Evolutionary conservation across 2,113 vertebrate species (phyloP), one percentile per base, ranked within the genome.

Genomic region (Atlantisia rogersi): DNA sequence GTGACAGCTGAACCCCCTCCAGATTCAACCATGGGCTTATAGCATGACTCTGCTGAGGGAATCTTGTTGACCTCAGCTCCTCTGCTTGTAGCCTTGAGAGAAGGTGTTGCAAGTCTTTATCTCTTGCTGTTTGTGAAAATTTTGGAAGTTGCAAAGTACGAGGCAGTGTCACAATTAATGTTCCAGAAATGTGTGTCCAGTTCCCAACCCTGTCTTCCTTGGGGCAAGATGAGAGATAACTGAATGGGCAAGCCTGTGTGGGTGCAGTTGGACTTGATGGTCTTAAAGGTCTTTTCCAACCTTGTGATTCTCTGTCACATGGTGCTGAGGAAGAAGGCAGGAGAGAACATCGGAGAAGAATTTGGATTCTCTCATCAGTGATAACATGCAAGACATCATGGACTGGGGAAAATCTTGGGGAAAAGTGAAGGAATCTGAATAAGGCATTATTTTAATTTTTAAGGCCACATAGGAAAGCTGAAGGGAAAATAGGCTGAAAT

Each of bases 401-500:
- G 44, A 78, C 68, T 87, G 78, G 42, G 48, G 79, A 90, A 88
- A 91, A 64, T 83, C 53, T 32, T 90, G 60, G 18, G 29, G 50
- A 58, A 75, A 82, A 31, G 80, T 2, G 7, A 77, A 59, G 58
- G 64, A 88, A 68, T 53, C 32, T 1, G 7, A 84, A 88, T 0
- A 0, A 93, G 69, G 50, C 14, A 44, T 44, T 3, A 0, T n/a
- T 78, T 91, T 74, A 46, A 71, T 78, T 93, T 92, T 88, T 65
- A 64, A 81, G 76, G 42, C n/a, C 10, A 5, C 10, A 7, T 42
- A 46, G 28, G 52, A 69, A 91, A 86, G 22, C 67, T 80, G 77
- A 94, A 95, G 48, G 60, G 42, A 86, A 92, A 82, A 92, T 31
- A 75, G 46, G 53, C 62, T 93, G 65, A 95, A 84, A 82, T 93